Base-by-base conservation (phyloP, 2,113 vertebrate species). In the Daboia siamensis region DNA sequence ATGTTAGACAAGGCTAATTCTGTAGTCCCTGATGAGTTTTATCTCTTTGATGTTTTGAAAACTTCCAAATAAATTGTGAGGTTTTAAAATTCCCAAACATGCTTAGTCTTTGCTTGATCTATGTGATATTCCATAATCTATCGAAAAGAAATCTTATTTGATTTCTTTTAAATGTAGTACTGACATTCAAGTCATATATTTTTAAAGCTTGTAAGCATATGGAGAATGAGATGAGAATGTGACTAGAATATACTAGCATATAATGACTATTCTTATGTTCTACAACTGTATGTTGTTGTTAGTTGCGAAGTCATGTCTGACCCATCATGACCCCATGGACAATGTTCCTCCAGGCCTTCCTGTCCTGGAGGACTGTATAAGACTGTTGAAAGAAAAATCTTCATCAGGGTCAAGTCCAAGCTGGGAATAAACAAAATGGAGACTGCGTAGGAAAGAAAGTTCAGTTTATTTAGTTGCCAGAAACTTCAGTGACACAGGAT, bases 61-160 rank as follows among this genome's bases (percentile, higher is more conserved):
- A 88, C 88, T 87, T 51, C 80, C 54, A 91, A 91, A 86, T 39
- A 87, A 95, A 48, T 44, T 24, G 39, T 88, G 24, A n/a, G 29
- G 52, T 39, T 69, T 29, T 0, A 0, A 13, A 51, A 26, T 26
- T 93, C 23, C 57, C 55, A 57, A 12, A 85, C 21, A 6, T 0
- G 89, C 5, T 33, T 88, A 61, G 26, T 91, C 57, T 24, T 56
- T 92, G 69, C 69, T 15, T 17, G 88, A 9, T 88, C 3, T 93
- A 23, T 54, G 29, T 55, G n/a, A 88, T 88, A n/a, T 87, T 87
- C 33, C 46, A 33, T 15, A 69, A 69, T 74, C 91, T 24, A 0
- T 33, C 59, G 92, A 93, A 87, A 74, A 80, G 2, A 26, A n/a
- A 6, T 39, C 3, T 64, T 39, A 92, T 94, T 86, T 80, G 48